Evolutionary conservation across 2,888 invertebrate genomes (phyloP), one percentile per base, ranked within the genome.

Genomic region (Eledona agricola): DNA sequence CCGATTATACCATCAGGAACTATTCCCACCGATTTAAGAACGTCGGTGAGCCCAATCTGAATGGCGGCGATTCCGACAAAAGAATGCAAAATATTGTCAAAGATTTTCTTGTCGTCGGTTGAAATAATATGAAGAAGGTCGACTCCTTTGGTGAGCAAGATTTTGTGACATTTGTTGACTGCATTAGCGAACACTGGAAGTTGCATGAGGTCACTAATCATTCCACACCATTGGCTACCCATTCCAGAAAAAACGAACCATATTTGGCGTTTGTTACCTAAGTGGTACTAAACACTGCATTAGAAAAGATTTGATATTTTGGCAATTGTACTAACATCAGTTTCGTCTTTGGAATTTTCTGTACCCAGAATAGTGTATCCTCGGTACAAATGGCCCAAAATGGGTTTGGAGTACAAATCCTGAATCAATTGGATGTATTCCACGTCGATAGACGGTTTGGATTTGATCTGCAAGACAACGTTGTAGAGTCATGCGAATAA

Each of bases 191-290:
- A 90, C 7, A 83, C 73, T 7, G 86, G 85, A 7, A 90, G 71
- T 53, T 77, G 72, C 82, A 91, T 81, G 57, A 91, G 76, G 31
- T 83, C 81, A 9, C 79, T 77, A 0, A 84, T 87, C 89, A 86
- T 86, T 29, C 83, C 83, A 40, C 79, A 73, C 88, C 88, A 89
- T 71, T 89, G 88, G 10, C 84, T 83, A 3, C 88, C 89, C 88
- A 89, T 89, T 19, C 89, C 89, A 51, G 87, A 83, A 76, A 85
- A 88, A 10, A 88, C 79, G 69, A 82, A 88, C 86, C 87, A 89
- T 15, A 79, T 66, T 32, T 85, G 84, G 10, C 75, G 65, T 51
- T 75, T 76, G 47, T 72, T 74, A 13, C 76, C 76, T 43, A 71
- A 65, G 54, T 67, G 70, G 49, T 72, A 73, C 75, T 76, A 52